phyloP scores from a whole-genome alignment of 2,888 invertebrate species.

The Folsomia manolachei region DNA sequence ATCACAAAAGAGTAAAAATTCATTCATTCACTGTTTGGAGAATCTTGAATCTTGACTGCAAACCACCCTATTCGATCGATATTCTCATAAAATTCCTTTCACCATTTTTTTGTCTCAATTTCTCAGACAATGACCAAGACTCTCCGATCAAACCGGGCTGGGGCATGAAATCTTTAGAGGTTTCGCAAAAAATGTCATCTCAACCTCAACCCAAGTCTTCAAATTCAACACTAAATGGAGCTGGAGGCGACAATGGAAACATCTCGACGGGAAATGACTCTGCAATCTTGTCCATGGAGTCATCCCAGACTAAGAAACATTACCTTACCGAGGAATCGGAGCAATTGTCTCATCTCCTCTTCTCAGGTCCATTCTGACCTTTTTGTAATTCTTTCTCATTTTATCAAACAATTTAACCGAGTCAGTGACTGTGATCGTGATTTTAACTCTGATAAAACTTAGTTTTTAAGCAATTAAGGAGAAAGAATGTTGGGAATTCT shows the following conservation, averaged over 20 bases:
- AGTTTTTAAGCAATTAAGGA: background rate
- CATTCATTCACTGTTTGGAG: too few relatives aligned
- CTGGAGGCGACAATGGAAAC: background rate
- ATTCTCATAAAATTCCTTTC: background rate
- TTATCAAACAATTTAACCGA: background rate
- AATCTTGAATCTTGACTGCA: too few relatives aligned
- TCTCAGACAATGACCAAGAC: background rate
- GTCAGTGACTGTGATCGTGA: background rate
- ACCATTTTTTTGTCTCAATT: background rate
- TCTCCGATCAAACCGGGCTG: background rate
- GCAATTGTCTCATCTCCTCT: background rate
- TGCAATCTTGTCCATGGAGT: background rate
- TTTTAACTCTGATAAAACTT: background rate
- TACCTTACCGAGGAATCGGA: background rate
- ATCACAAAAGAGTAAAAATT: too few relatives aligned
- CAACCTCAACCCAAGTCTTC: background rate
- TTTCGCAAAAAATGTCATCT: background rate
- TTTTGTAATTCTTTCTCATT: background rate
- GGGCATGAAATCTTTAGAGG: background rate
- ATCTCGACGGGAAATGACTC: background rate
- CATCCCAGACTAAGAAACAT: too few relatives aligned
- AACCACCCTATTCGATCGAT: too few relatives aligned
- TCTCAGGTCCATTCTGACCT: background rate
- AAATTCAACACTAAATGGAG: too few relatives aligned
- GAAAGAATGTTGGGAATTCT: too few relatives aligned